Evolutionary conservation across 2,888 invertebrate species (phyloP).

Genomic region (Unio pictorum): DNA sequence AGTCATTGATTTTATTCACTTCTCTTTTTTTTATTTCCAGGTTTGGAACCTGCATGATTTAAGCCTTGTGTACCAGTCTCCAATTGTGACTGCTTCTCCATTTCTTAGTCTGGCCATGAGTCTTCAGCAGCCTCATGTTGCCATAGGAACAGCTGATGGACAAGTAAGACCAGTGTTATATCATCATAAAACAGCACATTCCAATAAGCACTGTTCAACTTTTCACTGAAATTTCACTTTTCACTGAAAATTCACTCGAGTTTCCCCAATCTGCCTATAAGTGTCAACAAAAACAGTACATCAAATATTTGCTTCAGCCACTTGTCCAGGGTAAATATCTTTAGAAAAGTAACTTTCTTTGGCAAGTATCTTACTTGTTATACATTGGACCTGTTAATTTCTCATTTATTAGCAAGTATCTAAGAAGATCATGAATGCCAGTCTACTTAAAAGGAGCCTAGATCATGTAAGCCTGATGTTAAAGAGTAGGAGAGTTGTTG

Average conservation of each 20-base stretch:
- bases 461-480: no score
- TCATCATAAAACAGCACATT: background rate
- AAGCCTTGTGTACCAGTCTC: slow-evolving; percentile 62
- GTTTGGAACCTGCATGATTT: slow-evolving; percentile 61
- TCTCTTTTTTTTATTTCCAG: slow-evolving; percentile 26
- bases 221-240: no score
- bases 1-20: background rate
- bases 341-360: no score
- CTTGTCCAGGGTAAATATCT: no score
- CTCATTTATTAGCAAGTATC: no score
- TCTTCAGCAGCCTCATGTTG: slow-evolving; percentile 50
- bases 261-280: background rate
- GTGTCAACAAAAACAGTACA: background rate
- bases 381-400: no score
- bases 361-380: no score
- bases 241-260: background rate
- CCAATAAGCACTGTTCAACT: no score
- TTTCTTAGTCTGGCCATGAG: slow-evolving; percentile 65
- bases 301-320: no score
- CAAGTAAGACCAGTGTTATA: slow-evolving; percentile 30
- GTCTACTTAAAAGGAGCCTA: no score
- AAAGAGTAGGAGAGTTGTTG: no score
- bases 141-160: slow-evolving; percentile 65
- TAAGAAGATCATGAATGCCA: no score
- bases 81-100: slow-evolving; percentile 63